Conservation (phyloP, 35 echinoderm and acorn worm genomes). For the Hemicentrotus pulcherrimus region DNA sequence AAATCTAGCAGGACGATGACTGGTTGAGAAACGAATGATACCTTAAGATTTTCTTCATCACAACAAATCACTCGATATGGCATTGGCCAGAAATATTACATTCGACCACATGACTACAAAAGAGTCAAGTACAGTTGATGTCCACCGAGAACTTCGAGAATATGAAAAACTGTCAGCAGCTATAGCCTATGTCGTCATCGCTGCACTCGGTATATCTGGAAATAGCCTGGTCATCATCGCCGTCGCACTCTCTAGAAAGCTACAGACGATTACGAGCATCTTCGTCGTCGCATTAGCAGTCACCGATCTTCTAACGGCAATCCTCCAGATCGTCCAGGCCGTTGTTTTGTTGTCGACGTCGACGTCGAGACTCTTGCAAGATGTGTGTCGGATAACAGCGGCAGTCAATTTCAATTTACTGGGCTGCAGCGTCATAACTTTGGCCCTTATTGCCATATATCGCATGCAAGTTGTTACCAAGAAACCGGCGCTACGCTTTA, state of each 20-base stretch:
- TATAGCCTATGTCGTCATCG: not conserved
- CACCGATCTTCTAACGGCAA: slow-evolving; percentile 55
- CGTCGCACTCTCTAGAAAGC: slow-evolving; percentile 54
- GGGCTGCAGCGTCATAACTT: not conserved
- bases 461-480: slow-evolving; percentile 25
- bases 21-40: no score
- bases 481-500: not conserved
- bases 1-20: no score
- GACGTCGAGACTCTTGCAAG: not conserved
- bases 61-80: not conserved
- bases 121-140: not conserved
- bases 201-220: slow-evolving; percentile 47
- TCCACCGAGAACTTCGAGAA: not conserved
- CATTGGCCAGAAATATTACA: not conserved
- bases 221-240: slow-evolving; percentile 64
- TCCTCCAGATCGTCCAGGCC: not conserved
- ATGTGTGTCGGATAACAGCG: not conserved
- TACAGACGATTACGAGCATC: slow-evolving; percentile 62
- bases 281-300: slow-evolving; percentile 64
- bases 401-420: not conserved
- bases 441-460: slow-evolving; percentile 22
- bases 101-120: not conserved
- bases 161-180: not conserved
- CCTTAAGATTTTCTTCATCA: no score
- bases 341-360: not conserved